A percentile compares a stretch with the other conserved stretches of the same genome.
Conservation (phyloP, 53 echinoderm and acorn worm genomes). For the Pentamera pediparva region DNA sequence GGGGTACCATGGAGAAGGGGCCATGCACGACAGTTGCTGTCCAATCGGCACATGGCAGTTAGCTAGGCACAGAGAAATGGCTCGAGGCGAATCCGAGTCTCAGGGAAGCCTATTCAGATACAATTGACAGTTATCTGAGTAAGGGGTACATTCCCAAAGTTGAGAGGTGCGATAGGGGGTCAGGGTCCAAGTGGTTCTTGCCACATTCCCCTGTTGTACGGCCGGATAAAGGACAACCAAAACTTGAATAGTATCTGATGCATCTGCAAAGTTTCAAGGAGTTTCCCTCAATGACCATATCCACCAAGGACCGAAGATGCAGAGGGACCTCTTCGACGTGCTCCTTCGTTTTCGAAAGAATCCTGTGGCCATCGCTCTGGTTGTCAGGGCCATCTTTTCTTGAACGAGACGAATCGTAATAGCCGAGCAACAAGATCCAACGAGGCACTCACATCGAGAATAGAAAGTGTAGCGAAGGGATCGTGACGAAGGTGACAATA, state of each 20-base stretch:
- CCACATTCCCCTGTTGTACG: conserved; percentile 15
- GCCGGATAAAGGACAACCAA: background rate
- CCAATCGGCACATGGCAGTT: background rate
- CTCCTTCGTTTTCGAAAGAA: background rate
- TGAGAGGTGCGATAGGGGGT: background rate
- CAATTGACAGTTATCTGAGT: background rate
- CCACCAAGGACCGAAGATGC: conserved; percentile 23
- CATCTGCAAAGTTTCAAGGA: conserved; percentile 2
- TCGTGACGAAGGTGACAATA: too few relatives aligned
- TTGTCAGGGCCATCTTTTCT: background rate
- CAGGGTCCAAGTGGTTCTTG: background rate
- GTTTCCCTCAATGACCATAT: conserved; percentile 1
- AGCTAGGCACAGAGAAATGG: background rate
- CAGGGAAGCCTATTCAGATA: background rate
- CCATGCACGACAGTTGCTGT: background rate
- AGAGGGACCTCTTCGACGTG: background rate
- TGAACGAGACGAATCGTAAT: background rate
- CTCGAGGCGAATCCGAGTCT: conserved; percentile 4
- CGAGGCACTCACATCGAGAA: background rate
- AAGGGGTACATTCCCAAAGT: conserved; percentile 8
- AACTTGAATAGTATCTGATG: conserved; percentile 20
- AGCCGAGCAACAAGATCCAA: background rate
- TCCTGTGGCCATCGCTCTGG: background rate
- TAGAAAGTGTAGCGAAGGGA: too few relatives aligned
- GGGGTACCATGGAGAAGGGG: background rate